These are phyloP conservation scores for Portunus trituberculatus DNA, from an alignment of 1,140 invertebrate species.

Conservation along the genomic window DNA sequence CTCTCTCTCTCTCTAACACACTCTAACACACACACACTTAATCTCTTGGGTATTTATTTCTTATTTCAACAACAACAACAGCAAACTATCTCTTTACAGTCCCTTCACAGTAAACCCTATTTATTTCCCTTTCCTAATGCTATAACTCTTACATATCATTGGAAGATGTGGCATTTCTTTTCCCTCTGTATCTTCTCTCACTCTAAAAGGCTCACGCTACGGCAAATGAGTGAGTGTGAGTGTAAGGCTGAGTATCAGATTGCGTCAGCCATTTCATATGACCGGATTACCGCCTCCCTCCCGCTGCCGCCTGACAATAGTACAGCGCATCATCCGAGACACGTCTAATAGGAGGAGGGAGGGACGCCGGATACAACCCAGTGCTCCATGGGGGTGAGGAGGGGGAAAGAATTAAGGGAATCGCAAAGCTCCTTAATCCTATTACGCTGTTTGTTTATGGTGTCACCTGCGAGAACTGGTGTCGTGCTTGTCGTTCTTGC, in stretches of 20 bases:
- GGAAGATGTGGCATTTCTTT: too few species aligned
- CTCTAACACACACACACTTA: too few species aligned
- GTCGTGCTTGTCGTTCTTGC: background rate
- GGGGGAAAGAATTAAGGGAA: slow-evolving; percentile 26
- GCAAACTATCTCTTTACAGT: background rate
- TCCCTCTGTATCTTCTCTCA: background rate
- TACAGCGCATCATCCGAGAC: background rate
- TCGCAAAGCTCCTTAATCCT: slow-evolving; percentile 70
- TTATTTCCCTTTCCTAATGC: too few species aligned
- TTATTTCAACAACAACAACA: background rate
- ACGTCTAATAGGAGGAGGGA: background rate
- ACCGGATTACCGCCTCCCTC: background rate
- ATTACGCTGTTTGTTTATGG: slow-evolving; percentile 73
- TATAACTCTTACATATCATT: too few species aligned
- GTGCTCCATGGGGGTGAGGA: background rate
- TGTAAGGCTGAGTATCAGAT: background rate
- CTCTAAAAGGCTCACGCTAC: background rate
- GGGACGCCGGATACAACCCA: background rate
- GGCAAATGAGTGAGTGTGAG: background rate
- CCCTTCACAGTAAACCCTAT: too few species aligned
- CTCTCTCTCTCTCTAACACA: too few species aligned
- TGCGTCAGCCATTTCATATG: slow-evolving; percentile 21
- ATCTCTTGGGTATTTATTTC: too few species aligned
- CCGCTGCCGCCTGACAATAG: background rate
- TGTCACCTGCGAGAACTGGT: slow-evolving; percentile 67